Base-by-base conservation (phyloP, 2,113 vertebrate species). In the Australoheros scitulus region DNA sequence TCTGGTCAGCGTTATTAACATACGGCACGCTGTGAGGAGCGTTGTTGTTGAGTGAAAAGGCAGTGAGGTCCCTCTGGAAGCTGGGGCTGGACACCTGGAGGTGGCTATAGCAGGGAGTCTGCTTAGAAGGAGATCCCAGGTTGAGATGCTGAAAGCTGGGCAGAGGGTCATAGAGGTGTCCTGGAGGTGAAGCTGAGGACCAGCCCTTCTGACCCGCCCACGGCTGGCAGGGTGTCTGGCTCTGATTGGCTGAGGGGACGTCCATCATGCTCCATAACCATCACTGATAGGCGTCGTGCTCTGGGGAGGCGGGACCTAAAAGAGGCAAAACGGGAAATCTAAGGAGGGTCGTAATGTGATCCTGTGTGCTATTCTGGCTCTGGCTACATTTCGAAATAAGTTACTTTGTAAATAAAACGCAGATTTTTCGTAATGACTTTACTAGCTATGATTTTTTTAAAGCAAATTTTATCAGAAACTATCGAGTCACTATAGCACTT, bases 251-350 rank as follows among this genome's bases (percentile, higher is more conserved):
- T 68, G 87, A 11, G 24, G 90, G 89, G 47, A 75, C 43, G 32
- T 96, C 92, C 95, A 95, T 96, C 85, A 72, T 92, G 29, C 17
- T 75, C 80, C 88, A 85, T 76, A 52, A 50, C 59, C 61, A 63
- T 84, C 82, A 85, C 61, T 61, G 77, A 86, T 63, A 13, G 74
- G 81, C 15, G 32, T 1, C 26, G 56, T 61, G 50, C 41, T 76
- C 6, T 24, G 70, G 6, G 47, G 63, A 77, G 82, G 81, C 43
- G 65, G 75, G 64, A 58, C n/a, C 84, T 85, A 1, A 11, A 38
- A 0, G 41, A 50, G 36, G 36, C 7, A 83, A 68, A 52, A 81
- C 50, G 13, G 0, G 50, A n/a, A 57, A 36, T 74, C 0, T 7
- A 52, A 55, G 24, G 26, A 55, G 68, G 15, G 68, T 0, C 32